Evolutionary conservation across 2,113 vertebrate species (phyloP).

Genomic region (Atherinomorus stipes): DNA sequence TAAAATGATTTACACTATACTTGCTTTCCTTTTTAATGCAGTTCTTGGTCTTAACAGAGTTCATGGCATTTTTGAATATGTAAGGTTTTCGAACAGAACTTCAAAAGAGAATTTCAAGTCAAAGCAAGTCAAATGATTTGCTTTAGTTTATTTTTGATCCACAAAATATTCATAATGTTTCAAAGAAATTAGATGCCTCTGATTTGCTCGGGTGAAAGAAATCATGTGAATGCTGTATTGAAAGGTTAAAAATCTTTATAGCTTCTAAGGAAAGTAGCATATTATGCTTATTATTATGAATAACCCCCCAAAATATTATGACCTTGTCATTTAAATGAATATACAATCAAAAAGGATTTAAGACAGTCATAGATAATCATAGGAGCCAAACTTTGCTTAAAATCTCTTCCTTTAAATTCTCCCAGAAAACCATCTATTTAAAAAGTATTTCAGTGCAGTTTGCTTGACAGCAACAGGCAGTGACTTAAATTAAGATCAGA

Average conservation of each 20-base stretch:
- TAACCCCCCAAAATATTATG: neutral
- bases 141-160: neutral
- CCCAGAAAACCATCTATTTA: slow-evolving; percentile 17
- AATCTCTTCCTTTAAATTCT: slow-evolving; percentile 21
- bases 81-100: slow-evolving; percentile 25
- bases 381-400: neutral
- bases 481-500: slow-evolving; percentile 31
- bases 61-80: neutral
- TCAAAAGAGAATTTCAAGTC: neutral
- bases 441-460: slow-evolving; percentile 34
- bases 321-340: neutral
- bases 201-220: too few relatives aligned
- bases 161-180: too few relatives aligned
- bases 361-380: neutral
- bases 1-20: neutral
- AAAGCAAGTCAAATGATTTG: slow-evolving; percentile 16
- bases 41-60: neutral
- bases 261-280: slow-evolving; percentile 15
- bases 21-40: neutral
- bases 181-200: too few relatives aligned
- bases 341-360: neutral
- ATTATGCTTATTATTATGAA: slow-evolving; percentile 7
- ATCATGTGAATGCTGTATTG: neutral
- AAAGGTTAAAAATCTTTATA: slow-evolving; percentile 18
- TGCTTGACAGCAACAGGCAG: slow-evolving; percentile 24